Evolutionary conservation across 2,797 vertebrate species (phyloP).

Genomic region (Phoebastria nigripes): DNA sequence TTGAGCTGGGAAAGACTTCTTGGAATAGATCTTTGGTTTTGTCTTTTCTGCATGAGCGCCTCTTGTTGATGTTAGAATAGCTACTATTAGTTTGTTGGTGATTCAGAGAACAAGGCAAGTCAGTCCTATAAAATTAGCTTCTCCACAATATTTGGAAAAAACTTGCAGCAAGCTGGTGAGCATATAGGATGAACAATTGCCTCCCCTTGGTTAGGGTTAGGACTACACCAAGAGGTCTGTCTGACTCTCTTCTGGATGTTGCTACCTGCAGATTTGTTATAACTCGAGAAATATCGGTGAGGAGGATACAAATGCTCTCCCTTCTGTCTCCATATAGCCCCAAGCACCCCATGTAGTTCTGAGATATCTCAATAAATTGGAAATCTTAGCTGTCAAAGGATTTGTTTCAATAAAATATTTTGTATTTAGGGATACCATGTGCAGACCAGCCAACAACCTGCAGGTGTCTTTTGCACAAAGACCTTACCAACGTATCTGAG

Average conservation of each 20-base stretch:
- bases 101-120: conserved; percentile 25
- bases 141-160: background rate
- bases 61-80: conserved; percentile 56
- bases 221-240: background rate
- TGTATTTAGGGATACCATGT: background rate
- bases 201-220: background rate
- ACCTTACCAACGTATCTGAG: background rate
- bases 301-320: background rate
- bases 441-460: background rate
- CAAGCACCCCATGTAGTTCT: background rate
- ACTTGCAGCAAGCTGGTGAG: background rate
- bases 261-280: background rate
- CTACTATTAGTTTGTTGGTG: background rate
- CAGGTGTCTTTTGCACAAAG: background rate
- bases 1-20: conserved; percentile 61
- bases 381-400: background rate
- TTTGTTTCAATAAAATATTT: background rate
- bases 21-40: conserved; percentile 58
- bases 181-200: background rate
- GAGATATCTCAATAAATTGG: background rate
- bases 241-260: background rate
- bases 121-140: background rate
- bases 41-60: conserved; percentile 21
- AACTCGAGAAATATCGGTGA: background rate
- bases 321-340: background rate